These are phyloP conservation scores for Chaetodon trifascialis DNA, from an alignment of 2,113 vertebrate genomes.

Conservation along the genomic window DNA sequence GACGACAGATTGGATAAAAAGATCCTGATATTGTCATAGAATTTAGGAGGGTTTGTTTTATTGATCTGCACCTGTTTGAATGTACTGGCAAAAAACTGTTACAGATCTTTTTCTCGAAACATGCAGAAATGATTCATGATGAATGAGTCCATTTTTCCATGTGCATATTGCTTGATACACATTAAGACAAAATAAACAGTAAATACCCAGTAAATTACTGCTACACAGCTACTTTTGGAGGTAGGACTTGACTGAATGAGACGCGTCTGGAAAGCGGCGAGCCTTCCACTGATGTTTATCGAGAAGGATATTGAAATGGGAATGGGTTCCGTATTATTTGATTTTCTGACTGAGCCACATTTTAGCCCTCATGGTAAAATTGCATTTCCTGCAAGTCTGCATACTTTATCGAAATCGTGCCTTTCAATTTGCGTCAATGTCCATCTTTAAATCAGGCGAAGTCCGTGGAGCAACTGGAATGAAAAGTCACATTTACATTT, in stretches of 20 bases:
- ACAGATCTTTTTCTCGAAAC: constrained; percentile 8
- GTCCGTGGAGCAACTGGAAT: constrained; percentile 19
- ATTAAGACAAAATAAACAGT: constrained; percentile 53
- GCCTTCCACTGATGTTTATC: constrained; percentile 66
- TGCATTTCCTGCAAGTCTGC: constrained; percentile 61
- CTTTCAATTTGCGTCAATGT: constrained; percentile 53
- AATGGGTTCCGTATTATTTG: constrained; percentile 65
- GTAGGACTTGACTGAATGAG: constrained; percentile 67
- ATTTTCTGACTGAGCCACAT: constrained; percentile 59
- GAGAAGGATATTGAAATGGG: constrained; percentile 66
- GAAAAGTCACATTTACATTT: constrained; percentile 15
- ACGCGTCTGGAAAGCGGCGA: constrained; percentile 49
- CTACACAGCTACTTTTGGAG: constrained; percentile 39
- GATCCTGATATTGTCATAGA: neutral
- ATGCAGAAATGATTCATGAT: constrained; percentile 41
- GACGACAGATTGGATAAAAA: neutral
- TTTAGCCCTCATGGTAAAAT: constrained; percentile 54
- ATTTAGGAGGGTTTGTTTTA: neutral
- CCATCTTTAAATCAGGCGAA: constrained; percentile 20
- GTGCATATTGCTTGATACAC: constrained; percentile 26
- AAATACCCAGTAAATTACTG: constrained; percentile 24
- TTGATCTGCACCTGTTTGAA: constrained; percentile 3
- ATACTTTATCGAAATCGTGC: constrained; percentile 55
- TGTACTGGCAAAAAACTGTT: neutral
- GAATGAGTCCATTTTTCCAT: neutral